A percentile compares a stretch with the other conserved stretches of the same genome.
These are phyloP conservation scores for Trachelus stipa DNA, from an alignment of 2,888 invertebrate genomes.

Conservation along the genomic window DNA sequence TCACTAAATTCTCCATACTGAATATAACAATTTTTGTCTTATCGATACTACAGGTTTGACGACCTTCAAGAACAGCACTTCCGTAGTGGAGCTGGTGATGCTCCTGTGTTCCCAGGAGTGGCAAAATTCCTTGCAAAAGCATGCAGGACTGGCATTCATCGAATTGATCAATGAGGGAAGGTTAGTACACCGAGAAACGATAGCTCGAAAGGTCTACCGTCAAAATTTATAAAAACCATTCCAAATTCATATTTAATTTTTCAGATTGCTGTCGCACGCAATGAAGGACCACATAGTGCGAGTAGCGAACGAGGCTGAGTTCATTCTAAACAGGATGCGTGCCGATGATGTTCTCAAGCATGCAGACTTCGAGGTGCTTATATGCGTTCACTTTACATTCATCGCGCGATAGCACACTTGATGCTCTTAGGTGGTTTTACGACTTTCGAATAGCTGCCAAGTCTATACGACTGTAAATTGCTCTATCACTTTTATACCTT, in stretches of 20 bases:
- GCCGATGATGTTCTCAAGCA: conserved; percentile 99
- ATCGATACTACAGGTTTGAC: conserved; percentile 78
- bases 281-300: conserved; percentile 99
- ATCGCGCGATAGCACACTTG: neutral
- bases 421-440: neutral
- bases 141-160: conserved; percentile 99
- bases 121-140: conserved; percentile 99
- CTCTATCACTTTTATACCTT: conserved; percentile 20
- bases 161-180: conserved; percentile 98
- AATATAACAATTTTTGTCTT: conserved; percentile 16
- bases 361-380: conserved; percentile 87
- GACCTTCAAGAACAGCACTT: conserved; percentile 96
- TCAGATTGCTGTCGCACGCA: conserved; percentile 92
- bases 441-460: conserved; percentile 5
- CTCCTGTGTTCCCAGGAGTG: conserved; percentile 99
- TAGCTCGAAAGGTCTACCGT: neutral
- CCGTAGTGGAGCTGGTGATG: conserved; percentile 99
- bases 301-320: conserved; percentile 99
- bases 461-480: conserved; percentile 4
- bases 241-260: conserved; percentile 27
- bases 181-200: conserved; percentile 59
- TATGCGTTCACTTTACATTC: neutral
- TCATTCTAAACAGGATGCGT: conserved; percentile 97
- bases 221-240: neutral
- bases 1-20: conserved; percentile 5